Evolutionary conservation across 2,888 invertebrate species (phyloP).

Genomic region (Capitulum mitella): DNA sequence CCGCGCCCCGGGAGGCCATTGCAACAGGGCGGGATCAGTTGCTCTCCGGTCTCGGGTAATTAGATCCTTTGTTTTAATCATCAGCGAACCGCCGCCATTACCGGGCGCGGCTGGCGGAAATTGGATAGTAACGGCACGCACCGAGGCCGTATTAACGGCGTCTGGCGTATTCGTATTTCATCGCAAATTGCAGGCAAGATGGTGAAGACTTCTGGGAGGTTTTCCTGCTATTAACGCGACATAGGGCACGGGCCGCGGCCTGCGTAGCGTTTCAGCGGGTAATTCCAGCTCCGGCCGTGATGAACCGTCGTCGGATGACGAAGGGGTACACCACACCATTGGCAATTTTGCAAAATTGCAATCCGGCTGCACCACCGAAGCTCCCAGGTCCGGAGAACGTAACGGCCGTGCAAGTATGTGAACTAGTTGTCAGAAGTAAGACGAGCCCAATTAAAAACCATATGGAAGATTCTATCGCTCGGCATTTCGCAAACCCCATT

Average conservation of each 20-base stretch:
- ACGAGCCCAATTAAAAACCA: neutral
- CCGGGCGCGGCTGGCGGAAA: neutral
- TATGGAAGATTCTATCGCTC: constrained; percentile 1
- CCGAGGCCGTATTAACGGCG: neutral
- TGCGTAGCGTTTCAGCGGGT: neutral
- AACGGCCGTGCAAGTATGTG: neutral
- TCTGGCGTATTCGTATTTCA: neutral
- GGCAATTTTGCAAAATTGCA: neutral
- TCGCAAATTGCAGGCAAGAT: neutral
- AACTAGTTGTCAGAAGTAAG: neutral
- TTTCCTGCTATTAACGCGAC: neutral
- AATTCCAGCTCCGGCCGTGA: neutral
- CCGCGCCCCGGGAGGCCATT: no score
- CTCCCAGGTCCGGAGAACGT: no score
- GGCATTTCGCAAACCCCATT: neutral
- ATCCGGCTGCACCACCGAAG: neutral
- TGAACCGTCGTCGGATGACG: neutral
- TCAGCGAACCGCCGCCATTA: neutral
- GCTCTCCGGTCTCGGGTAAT: neutral
- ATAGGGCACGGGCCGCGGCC: neutral
- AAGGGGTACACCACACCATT: neutral
- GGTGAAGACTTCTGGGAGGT: neutral
- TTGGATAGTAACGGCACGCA: neutral
- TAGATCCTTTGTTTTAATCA: neutral
- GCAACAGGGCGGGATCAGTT: neutral